phyloP scores from a whole-genome alignment of 2,797 vertebrate species.

The Gila robusta region DNA sequence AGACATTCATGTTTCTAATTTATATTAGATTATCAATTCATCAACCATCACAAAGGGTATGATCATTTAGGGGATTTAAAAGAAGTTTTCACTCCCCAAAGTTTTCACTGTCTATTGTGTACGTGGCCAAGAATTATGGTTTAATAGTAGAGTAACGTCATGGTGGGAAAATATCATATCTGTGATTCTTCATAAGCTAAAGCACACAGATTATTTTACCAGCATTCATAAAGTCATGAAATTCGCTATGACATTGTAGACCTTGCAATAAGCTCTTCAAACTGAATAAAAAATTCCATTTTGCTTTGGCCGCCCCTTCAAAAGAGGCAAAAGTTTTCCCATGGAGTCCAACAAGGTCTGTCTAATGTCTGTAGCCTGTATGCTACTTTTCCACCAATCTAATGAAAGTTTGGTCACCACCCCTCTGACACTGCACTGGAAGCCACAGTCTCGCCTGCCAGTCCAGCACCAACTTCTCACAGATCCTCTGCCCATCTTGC shows the following conservation, averaged over 20 bases:
- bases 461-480: slow-evolving; percentile 21
- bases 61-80: not conserved
- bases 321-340: slow-evolving; percentile 39
- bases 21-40: not conserved
- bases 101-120: not conserved
- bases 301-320: slow-evolving; percentile 16
- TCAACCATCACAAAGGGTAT: not conserved
- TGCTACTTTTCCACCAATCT: slow-evolving; percentile 53
- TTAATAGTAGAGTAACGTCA: not conserved
- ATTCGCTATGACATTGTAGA: slow-evolving; percentile 16
- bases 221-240: slow-evolving; percentile 30
- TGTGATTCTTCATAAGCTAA: slow-evolving; percentile 13
- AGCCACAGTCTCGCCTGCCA: slow-evolving; percentile 24
- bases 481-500: slow-evolving; percentile 9
- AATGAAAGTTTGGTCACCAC: slow-evolving; percentile 38
- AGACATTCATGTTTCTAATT: not conserved
- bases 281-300: slow-evolving; percentile 39
- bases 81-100: not conserved
- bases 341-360: slow-evolving; percentile 30
- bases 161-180: slow-evolving; percentile 2
- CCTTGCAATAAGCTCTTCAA: not conserved
- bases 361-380: slow-evolving; percentile 45
- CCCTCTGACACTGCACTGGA: slow-evolving; percentile 20
- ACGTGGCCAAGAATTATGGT: not conserved
- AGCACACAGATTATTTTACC: slow-evolving; percentile 22